A percentile compares a stretch with the other conserved stretches of the same genome.
Conservation (phyloP, 23 tunicate genomes). For the Trididemnum miniatum region DNA sequence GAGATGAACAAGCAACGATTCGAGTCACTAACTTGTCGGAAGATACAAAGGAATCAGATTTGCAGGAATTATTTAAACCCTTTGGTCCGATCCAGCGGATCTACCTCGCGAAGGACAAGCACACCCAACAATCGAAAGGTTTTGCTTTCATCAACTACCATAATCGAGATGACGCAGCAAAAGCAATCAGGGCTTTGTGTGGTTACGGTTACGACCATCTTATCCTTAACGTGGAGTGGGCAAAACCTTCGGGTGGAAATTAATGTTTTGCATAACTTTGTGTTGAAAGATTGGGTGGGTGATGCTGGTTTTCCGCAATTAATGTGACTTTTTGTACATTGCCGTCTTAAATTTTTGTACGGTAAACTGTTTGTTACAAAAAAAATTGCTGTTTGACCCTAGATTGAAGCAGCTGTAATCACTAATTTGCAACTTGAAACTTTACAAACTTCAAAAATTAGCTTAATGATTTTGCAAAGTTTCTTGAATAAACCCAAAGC, state of each 20-base stretch:
- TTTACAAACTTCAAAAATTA: too few species aligned
- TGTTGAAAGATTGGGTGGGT: too few species aligned
- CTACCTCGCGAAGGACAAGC: constrained; percentile 90
- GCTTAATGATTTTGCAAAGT: too few species aligned
- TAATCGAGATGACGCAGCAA: constrained; percentile 97
- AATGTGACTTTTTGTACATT: too few species aligned
- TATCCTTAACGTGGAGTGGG: constrained; percentile 98
- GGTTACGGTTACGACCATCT: constrained; percentile 96
- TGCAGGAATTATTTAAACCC: constrained; percentile 90
- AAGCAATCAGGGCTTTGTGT: constrained; percentile 83
- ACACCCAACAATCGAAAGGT: constrained; percentile 89
- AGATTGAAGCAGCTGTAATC: too few species aligned
- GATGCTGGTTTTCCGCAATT: too few species aligned
- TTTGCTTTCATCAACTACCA: constrained; percentile 96
- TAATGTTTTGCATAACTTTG: too few species aligned
- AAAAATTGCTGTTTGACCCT: too few species aligned
- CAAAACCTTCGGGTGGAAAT: constrained; percentile 53
- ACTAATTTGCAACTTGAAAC: too few species aligned
- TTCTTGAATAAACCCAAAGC: too few species aligned
- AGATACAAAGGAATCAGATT: constrained; percentile 94
- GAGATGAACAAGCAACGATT: constrained; percentile 92
- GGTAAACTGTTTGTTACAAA: too few species aligned
- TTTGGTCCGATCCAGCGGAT: constrained; percentile 96
- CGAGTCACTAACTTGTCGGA: constrained; percentile 97
- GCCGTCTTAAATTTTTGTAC: too few species aligned